phyloP scores from a whole-genome alignment of 2,113 vertebrate genomes.

The Periophthalmus modestus region DNA sequence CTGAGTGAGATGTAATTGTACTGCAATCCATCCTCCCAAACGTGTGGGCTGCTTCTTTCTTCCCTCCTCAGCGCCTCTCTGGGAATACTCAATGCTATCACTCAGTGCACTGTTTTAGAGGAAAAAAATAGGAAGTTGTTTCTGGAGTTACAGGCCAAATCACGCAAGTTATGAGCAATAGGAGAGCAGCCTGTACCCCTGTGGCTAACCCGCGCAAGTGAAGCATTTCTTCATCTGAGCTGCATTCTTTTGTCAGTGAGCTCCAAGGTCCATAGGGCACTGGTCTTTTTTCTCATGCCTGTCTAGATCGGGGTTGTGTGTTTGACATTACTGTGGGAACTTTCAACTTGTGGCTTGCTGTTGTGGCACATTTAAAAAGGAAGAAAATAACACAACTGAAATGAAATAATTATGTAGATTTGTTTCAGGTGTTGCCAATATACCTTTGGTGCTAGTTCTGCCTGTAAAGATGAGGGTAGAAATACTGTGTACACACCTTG shows the following conservation, averaged over 20 bases:
- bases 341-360: slow-evolving; percentile 33
- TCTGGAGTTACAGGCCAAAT: slow-evolving; percentile 2
- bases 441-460: no score
- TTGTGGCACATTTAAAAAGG: slow-evolving; percentile 44
- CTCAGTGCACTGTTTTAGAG: slow-evolving; percentile 18
- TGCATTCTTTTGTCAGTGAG: slow-evolving; percentile 16
- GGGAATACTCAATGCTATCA: slow-evolving; percentile 35
- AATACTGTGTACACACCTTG: no score
- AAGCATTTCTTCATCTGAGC: neutral
- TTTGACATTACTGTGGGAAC: slow-evolving; percentile 46
- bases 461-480: no score
- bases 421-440: no score
- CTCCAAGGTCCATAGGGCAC: slow-evolving; percentile 17
- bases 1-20: slow-evolving; percentile 45
- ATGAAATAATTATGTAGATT: no score
- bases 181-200: neutral
- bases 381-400: neutral
- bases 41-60: slow-evolving; percentile 52
- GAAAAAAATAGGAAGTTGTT: slow-evolving; percentile 10
- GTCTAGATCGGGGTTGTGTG: slow-evolving; percentile 34
- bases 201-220: slow-evolving; percentile 6
- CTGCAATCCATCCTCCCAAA: slow-evolving; percentile 45
- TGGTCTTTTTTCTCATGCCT: slow-evolving; percentile 36
- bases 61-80: slow-evolving; percentile 43
- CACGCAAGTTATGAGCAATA: neutral